Evolutionary conservation across 37 sponge, comb jelly and placozoan genomes (phyloP), one percentile per base, ranked within the genome.

Genomic region (Axinella damicornis): DNA sequence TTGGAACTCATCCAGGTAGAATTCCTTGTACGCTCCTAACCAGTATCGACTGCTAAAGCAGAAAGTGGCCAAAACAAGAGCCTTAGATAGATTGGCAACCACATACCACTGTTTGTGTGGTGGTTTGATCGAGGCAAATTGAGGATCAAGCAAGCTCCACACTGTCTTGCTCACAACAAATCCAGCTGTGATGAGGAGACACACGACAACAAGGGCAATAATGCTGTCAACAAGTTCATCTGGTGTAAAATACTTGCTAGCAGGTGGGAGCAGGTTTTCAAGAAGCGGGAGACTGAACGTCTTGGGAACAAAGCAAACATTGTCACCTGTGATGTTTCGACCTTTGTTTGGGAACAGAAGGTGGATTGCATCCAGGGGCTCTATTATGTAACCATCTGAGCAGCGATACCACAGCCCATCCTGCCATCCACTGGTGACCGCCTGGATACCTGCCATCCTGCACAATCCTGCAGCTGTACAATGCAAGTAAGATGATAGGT

Each of bases 31-130:
- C 5, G 77, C 5, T 34, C 80, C 87, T 12, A 32, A 46, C 88
- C 90, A 86, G 52, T 83, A 95, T 21, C 69, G 72, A 34, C 30
- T 25, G 65, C 89, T 91, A 1, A 83, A 13, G 1, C 79, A 33
- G 55, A 84, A 36, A 21, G 59, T 13, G 22, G 65, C 90, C 28
- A 95, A 76, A 46, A 92, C 74, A 21, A 92, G 55, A 32, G 90
- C 41, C 70, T 95, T 95, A 41, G 80, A 77, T 19, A 95, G 34
- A 74, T 95, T 95, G 24, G 90, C 96, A 6, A 92, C 81, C 28
- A 95, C 93, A 70, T 95, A 95, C 90, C 93, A 86, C 64, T 95
- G 89, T 85, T 95, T 95, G 74, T 95, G 96, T 6, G 73, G 16
- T 55, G 96, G 96, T n/a, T 27, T 65, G 35, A 95, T 88, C 18